Evolutionary conservation across 2,797 vertebrate genomes (phyloP), one percentile per base, ranked within the genome.

Genomic region (Myotis planiceps): DNA sequence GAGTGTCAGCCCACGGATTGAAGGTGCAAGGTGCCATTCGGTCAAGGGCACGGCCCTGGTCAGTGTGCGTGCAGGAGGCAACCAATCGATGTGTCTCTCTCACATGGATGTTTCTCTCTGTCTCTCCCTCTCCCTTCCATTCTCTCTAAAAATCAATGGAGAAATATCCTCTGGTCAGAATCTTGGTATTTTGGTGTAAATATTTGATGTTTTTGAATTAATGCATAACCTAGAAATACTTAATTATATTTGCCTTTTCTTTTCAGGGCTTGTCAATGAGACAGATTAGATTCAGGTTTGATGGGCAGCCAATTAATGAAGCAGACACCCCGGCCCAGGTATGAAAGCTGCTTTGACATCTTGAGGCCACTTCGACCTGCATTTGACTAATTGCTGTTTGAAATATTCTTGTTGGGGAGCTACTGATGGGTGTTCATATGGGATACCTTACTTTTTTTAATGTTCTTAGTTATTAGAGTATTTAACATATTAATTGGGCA

Each of bases 301-400:
- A 99, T 88, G 99, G 99, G 87, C 99, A 99, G 88, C 99, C 99
- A 1, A 99, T 99, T 84, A 99, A 99, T 93, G 99, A 99, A 98
- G 98, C 98, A 0, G 99, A 99, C 98, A 99, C 99, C 87, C 99
- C 99, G 80, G 99, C 99, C 97, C 99, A 99, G 99, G 99, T 99
- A 98, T 51, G 99, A 96, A 15, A 7, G 63, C 53, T 0, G 55
- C 25, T 6, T 27, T 0, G 4, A 1, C 2, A 13, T 10, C 2
- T 6, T 0, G 9, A 4, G 29, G 18, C n/a, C n/a, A 9, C 34
- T 51, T 85, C 49, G 1, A 15, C 4, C 19, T 65, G 29, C 32
- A 0, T n/a, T 9, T 23, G 27, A n/a, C 47, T 0, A 2, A 29
- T 3, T 25, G 49, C 49, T 25, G 1, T 19, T 16, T 53, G 79